Percentiles rank a stretch among this genome's conserved stretches.
Conservation (phyloP, 2,797 vertebrate genomes). For the Coluber constrictor region DNA sequence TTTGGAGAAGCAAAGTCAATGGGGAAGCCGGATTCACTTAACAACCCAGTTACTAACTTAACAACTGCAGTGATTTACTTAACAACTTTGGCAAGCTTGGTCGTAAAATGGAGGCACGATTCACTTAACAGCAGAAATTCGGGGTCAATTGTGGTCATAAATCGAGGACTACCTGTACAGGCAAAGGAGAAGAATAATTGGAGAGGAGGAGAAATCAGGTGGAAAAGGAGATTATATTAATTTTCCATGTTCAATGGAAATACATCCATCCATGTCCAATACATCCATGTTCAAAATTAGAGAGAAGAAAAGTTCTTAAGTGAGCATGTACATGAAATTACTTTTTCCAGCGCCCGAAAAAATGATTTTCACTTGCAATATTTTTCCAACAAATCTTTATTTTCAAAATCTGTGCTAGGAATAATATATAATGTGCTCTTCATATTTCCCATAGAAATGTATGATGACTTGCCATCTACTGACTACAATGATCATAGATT, state of each 20-base stretch:
- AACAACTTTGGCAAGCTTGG: too few relatives aligned
- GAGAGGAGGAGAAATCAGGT: neutral
- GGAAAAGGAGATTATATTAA: neutral
- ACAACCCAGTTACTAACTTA: too few relatives aligned
- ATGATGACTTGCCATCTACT: neutral
- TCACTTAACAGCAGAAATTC: too few relatives aligned
- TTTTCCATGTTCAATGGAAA: too few relatives aligned
- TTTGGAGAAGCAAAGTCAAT: too few relatives aligned
- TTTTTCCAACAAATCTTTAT: neutral
- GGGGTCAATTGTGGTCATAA: too few relatives aligned
- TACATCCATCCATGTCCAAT: too few relatives aligned
- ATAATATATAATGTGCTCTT: neutral
- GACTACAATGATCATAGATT: neutral
- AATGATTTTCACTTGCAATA: neutral
- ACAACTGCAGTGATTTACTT: too few relatives aligned
- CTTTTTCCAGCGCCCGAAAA: neutral
- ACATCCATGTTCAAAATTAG: neutral
- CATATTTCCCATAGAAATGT: neutral
- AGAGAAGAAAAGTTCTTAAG: neutral
- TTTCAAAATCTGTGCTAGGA: neutral
- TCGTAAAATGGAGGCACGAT: too few relatives aligned
- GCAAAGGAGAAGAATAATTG: neutral
- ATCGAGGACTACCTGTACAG: neutral
- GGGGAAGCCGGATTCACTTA: too few relatives aligned
- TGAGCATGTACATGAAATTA: neutral